Conservation (phyloP, 2,888 invertebrate species). For the Leptarthrus brevirostris region DNA sequence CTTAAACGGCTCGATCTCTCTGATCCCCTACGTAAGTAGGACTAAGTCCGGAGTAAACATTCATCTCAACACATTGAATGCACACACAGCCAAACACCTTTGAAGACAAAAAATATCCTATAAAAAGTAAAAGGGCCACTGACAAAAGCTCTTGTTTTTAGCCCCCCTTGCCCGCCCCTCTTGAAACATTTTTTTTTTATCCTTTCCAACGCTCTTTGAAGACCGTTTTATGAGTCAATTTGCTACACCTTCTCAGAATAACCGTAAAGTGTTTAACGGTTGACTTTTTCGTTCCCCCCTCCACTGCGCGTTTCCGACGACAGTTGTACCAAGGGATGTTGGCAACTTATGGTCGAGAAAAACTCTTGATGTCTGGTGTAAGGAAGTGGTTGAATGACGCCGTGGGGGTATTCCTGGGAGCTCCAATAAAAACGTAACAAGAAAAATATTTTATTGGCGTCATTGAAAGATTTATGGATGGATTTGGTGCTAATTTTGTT, state of each 20-base stretch:
- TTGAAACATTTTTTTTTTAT: conserved; percentile 5
- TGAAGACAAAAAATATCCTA: conserved; percentile 30
- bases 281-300: conserved; percentile 41
- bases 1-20: conserved; percentile 33
- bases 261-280: conserved; percentile 54
- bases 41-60: conserved; percentile 32
- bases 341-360: conserved; percentile 41
- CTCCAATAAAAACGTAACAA: conserved; percentile 37
- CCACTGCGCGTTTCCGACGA: neutral
- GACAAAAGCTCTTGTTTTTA: conserved; percentile 46
- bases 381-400: conserved; percentile 39
- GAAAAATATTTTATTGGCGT: conserved; percentile 48
- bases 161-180: neutral
- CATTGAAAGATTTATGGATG: conserved; percentile 45
- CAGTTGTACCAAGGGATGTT: conserved; percentile 24
- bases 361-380: conserved; percentile 43
- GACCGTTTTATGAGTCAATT: conserved; percentile 54
- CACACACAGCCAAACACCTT: conserved; percentile 3
- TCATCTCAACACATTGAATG: neutral
- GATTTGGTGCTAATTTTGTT: conserved; percentile 39
- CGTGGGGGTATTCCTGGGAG: conserved; percentile 26
- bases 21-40: conserved; percentile 23
- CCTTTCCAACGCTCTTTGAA: conserved; percentile 47
- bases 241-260: conserved; percentile 54
- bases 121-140: conserved; percentile 42